Conservation (phyloP, 35 echinoderm and acorn worm genomes). For the Chiridota heheva region DNA sequence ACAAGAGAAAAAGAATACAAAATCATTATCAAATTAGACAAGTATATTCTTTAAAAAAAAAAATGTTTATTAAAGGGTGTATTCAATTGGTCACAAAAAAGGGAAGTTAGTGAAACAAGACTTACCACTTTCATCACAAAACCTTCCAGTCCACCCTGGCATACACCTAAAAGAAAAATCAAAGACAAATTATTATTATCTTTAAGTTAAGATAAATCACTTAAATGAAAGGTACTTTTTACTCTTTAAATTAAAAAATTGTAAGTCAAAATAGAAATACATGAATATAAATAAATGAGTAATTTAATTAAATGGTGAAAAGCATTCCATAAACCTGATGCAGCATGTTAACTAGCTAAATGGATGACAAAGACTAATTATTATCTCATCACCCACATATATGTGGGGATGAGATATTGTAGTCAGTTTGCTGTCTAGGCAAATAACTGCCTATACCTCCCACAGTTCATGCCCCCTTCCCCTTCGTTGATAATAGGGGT, state of each 20-base stretch:
- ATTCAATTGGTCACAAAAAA: neutral
- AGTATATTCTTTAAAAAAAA: neutral
- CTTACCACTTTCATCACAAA: constrained; percentile 75
- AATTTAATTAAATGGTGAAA: neutral
- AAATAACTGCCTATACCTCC: neutral
- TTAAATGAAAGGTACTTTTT: neutral
- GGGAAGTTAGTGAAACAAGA: neutral
- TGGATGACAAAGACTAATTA: neutral
- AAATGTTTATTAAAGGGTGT: neutral
- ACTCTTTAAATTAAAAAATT: neutral
- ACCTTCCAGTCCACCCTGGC: constrained; percentile 42
- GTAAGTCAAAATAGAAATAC: neutral
- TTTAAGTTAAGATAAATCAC: neutral
- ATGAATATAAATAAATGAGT: neutral
- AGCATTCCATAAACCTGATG: neutral
- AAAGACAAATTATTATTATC: neutral
- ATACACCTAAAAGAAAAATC: constrained; percentile 47
- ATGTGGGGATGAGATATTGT: too few relatives aligned
- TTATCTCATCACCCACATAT: too few relatives aligned
- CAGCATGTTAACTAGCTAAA: neutral
- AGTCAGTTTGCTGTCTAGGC: too few relatives aligned
- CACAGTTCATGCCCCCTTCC: neutral
- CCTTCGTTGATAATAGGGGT: neutral
- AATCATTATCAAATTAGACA: too few relatives aligned
- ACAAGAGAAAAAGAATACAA: too few relatives aligned